A percentile compares a stretch with the other conserved stretches of the same genome.
Conservation (phyloP, 2,888 invertebrate species). For the Xestobium rufovillosum region DNA sequence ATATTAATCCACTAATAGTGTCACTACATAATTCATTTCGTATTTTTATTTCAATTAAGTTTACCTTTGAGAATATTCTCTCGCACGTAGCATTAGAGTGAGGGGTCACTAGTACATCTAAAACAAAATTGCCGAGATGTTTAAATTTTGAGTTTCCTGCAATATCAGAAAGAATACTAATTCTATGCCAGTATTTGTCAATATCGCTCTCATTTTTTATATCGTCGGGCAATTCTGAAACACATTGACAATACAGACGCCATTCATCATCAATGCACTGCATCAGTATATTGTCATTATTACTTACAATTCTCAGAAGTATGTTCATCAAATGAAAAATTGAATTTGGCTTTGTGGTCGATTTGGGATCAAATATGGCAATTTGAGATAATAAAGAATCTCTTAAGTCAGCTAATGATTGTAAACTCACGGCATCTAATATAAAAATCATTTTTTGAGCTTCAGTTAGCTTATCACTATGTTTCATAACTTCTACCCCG, state of each 20-base stretch:
- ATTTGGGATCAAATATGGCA: no score
- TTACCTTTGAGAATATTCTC: conserved; percentile 19
- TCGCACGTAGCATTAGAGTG: conserved; percentile 24
- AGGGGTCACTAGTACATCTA: conserved; percentile 17
- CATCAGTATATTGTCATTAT: neutral
- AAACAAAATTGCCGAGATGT: conserved; percentile 2
- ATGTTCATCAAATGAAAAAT: conserved; percentile 4
- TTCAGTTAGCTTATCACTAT: no score
- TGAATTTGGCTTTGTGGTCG: conserved; percentile 1
- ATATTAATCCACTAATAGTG: no score
- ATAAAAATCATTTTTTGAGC: no score
- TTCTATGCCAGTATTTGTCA: conserved; percentile 3
- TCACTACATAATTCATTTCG: no score
- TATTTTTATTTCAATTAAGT: conserved; percentile 22
- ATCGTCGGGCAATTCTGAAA: neutral
- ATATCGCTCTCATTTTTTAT: conserved; percentile 2
- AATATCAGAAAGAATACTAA: neutral
- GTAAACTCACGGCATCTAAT: no score
- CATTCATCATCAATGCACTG: conserved; percentile 2
- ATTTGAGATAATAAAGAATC: no score
- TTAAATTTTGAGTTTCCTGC: neutral
- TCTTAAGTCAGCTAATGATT: no score
- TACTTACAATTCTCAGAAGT: neutral
- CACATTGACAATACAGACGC: conserved; percentile 3
- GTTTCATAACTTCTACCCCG: no score